Evolutionary conservation across 2,797 vertebrate genomes (phyloP), one percentile per base, ranked within the genome.

Genomic region (Anabacerthia variegaticeps): DNA sequence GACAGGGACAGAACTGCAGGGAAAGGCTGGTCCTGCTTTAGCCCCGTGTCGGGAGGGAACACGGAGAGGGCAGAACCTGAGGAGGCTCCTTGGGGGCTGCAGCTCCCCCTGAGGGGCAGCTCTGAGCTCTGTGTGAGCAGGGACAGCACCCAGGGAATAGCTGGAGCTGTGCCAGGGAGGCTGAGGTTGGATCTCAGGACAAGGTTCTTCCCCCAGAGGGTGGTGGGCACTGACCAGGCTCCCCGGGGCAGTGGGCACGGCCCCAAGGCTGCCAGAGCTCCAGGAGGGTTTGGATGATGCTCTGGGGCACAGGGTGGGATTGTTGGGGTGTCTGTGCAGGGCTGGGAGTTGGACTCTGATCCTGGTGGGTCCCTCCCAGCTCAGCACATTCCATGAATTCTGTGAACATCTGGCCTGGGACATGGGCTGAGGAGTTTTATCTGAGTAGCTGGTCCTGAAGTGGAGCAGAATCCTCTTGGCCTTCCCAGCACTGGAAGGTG

Each of bases 111-210:
- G 43, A 44, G 43, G 61, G 21, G 17, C 46, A 56, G 71, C 55
- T 63, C 55, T 39, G 39, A 39, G 39, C 39, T 39, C 39, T 39
- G 39, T 56, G 32, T 14, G 71, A 8, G 1, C 71, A 62, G 63
- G 48, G 21, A 28, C 36, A 89, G 32, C 0, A 43, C 1, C 2
- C 1, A 49, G 23, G 43, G 49, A 17, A 2, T 0, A 1, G 54
- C 71, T 62, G 34, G 54, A 48, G 55, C 48, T 69, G 63, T 9
- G 41, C 0, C 36, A 41, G 41, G 44, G 41, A 63, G 27, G 19
- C 3, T 61, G 3, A 12, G 36, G 16, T 0, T 10, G 32, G 49
- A 18, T 0, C 1, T n/a, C 19, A 18, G 78, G 43, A 1, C 23
- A 46, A 41, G 61, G 21, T 1, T 17, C 30, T 59, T 27, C 30